Percentiles rank a stretch among this genome's conserved stretches.
Conservation (phyloP, 2,888 invertebrate genomes). For the Xanthorhoe designata region DNA sequence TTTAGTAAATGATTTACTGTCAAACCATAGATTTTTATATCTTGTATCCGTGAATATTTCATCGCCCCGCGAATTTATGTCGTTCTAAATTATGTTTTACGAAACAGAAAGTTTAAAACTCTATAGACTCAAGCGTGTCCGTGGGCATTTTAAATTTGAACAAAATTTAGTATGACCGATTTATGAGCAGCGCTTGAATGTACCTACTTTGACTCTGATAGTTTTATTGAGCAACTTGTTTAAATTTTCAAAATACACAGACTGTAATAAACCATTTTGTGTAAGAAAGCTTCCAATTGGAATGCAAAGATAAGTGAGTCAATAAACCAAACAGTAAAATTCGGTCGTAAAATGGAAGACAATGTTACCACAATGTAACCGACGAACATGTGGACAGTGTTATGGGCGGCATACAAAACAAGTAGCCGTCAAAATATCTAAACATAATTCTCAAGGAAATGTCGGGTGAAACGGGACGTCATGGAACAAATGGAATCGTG, state of each 20-base stretch:
- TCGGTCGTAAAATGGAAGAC: constrained; percentile 53
- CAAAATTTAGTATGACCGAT: constrained; percentile 16
- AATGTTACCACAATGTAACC: constrained; percentile 48
- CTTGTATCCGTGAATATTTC: constrained; percentile 37
- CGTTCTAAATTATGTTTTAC: constrained; percentile 40
- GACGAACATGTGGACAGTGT: constrained; percentile 39
- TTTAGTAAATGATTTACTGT: constrained; percentile 42
- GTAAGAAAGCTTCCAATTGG: constrained; percentile 31
- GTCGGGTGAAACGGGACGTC: constrained; percentile 46
- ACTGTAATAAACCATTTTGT: constrained; percentile 19
- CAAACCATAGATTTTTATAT: constrained; percentile 36
- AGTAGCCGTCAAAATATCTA: constrained; percentile 52
- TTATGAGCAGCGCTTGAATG: constrained; percentile 1
- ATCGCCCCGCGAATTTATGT: constrained; percentile 34
- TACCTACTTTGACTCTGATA: not conserved
- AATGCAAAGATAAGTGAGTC: constrained; percentile 40
- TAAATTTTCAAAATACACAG: constrained; percentile 2
- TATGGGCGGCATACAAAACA: constrained; percentile 46
- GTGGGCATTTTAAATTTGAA: constrained; percentile 13
- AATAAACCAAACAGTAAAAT: constrained; percentile 44
- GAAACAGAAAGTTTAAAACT: constrained; percentile 19
- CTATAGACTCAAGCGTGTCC: constrained; percentile 1
- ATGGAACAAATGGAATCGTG: constrained; percentile 66
- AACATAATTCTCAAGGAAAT: constrained; percentile 60
- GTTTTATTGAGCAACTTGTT: not conserved